Percentiles rank a stretch among this genome's conserved stretches.
Evolutionary conservation across 1,140 invertebrate genomes (phyloP).

Genomic region (Drosophila dunni): DNA sequence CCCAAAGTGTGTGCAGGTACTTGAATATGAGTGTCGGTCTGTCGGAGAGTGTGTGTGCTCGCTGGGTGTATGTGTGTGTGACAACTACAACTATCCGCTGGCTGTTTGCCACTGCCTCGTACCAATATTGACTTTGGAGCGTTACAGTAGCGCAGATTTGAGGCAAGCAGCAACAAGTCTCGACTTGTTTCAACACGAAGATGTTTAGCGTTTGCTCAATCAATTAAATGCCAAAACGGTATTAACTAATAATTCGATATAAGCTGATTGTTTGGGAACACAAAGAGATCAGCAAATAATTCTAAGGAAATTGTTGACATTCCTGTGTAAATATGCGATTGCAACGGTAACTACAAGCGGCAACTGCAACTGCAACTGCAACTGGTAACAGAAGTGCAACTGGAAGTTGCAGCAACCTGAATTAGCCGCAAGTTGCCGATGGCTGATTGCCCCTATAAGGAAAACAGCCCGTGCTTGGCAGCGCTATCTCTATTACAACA

Average conservation of each 20-base stretch:
- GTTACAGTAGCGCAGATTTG: slow-evolving; percentile 61
- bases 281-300: slow-evolving; percentile 67
- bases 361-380: slow-evolving; percentile 74
- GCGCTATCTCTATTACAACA: slow-evolving; percentile 76
- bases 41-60: slow-evolving; percentile 20
- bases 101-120: slow-evolving; percentile 63
- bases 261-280: background rate
- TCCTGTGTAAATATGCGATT: slow-evolving; percentile 78
- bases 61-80: slow-evolving; percentile 15
- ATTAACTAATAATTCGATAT: slow-evolving; percentile 38
- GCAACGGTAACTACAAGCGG: slow-evolving; percentile 69
- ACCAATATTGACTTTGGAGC: slow-evolving; percentile 75
- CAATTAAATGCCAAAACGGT: slow-evolving; percentile 68
- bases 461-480: slow-evolving; percentile 59
- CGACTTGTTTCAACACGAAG: slow-evolving; percentile 23
- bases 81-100: slow-evolving; percentile 37
- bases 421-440: slow-evolving; percentile 64
- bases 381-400: slow-evolving; percentile 47
- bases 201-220: slow-evolving; percentile 45
- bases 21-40: slow-evolving; percentile 27
- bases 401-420: slow-evolving; percentile 55
- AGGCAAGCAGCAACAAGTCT: slow-evolving; percentile 16
- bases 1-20: slow-evolving; percentile 49
- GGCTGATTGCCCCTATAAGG: slow-evolving; percentile 82
- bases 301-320: slow-evolving; percentile 82